A percentile compares a stretch with the other conserved stretches of the same genome.
Evolutionary conservation across 2,888 invertebrate species (phyloP).

Genomic region (Troilus luridus): DNA sequence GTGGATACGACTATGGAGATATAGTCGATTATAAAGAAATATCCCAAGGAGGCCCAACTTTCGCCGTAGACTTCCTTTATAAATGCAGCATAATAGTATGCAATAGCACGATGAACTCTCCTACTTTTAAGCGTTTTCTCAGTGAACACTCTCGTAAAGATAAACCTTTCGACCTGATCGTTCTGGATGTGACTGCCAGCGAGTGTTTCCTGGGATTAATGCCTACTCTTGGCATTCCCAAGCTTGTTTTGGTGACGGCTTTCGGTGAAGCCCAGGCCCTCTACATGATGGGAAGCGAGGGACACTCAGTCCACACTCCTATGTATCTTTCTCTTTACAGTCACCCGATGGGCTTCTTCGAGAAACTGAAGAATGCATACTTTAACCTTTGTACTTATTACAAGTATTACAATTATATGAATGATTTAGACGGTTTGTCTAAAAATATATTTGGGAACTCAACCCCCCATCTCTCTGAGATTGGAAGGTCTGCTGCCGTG

Average conservation of each 20-base stretch:
- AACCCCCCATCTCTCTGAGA: not conserved
- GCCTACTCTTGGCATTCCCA: not conserved
- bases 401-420: not conserved
- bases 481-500: not conserved
- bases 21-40: not conserved
- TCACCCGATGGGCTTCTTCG: not conserved
- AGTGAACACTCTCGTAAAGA: not conserved
- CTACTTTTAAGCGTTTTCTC: not conserved
- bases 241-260: not conserved
- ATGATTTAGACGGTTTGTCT: not conserved
- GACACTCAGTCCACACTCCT: not conserved
- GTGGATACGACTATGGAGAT: slow-evolving; percentile 16
- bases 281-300: not conserved
- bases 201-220: not conserved
- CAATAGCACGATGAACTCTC: not conserved
- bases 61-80: not conserved
- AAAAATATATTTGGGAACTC: slow-evolving; percentile 6
- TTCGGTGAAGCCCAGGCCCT: not conserved
- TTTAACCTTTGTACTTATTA: not conserved
- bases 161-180: not conserved
- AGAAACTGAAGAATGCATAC: slow-evolving; percentile 11
- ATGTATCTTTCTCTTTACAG: not conserved
- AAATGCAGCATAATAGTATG: not conserved
- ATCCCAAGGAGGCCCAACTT: not conserved
- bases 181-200: not conserved